These are phyloP conservation scores for Chelonoidis abingdonii DNA, from an alignment of 2,113 vertebrate species.

Conservation along the genomic window DNA sequence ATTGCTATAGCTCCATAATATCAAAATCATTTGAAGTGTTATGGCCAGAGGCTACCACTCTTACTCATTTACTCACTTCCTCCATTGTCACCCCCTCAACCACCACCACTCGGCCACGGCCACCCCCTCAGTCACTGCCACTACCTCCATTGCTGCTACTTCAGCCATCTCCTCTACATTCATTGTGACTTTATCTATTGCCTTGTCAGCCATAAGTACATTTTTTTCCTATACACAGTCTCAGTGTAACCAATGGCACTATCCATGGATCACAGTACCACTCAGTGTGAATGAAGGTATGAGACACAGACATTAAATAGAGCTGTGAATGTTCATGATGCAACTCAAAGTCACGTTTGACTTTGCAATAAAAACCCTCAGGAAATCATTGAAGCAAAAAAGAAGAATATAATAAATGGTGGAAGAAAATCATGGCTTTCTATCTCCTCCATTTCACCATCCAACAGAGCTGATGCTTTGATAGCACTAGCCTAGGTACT, in stretches of 20 bases:
- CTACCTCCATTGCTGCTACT: no score
- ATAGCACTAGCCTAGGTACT: background rate
- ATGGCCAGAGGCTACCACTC: background rate
- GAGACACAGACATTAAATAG: rapidly evolving
- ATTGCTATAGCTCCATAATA: rapidly evolving
- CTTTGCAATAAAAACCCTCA: background rate
- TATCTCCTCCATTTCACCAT: background rate
- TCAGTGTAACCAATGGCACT: rapidly evolving
- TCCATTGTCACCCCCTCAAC: background rate
- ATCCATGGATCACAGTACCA: background rate
- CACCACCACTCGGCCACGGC: background rate
- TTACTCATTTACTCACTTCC: background rate
- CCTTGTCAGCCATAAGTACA: background rate
- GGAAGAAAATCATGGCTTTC: background rate
- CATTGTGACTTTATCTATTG: no score
- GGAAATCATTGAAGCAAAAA: background rate
- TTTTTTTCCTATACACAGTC: background rate
- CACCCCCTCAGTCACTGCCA: background rate
- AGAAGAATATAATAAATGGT: background rate
- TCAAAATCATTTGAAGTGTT: background rate
- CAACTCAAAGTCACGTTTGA: background rate
- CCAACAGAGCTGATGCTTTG: background rate
- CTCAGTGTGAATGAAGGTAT: rapidly evolving
- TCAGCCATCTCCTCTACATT: no score
- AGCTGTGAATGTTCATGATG: rapidly evolving